Conservation (phyloP, 2,113 vertebrate genomes). For the Onychorhynchus coronatus region DNA sequence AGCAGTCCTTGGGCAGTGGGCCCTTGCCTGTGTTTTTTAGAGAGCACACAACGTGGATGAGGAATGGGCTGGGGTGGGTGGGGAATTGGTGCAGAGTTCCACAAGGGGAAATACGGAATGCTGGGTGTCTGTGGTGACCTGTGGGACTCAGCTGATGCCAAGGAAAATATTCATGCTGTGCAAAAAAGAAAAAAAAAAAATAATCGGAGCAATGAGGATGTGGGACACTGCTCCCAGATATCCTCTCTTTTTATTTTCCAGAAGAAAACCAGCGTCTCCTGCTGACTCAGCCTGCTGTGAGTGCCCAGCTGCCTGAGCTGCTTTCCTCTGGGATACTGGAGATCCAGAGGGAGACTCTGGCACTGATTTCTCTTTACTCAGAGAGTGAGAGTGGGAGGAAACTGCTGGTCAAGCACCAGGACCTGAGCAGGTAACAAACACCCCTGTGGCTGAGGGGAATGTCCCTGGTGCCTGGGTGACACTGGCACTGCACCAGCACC, state of each 20-base stretch:
- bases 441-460: not conserved
- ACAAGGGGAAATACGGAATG: not conserved
- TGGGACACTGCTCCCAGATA: rapidly evolving
- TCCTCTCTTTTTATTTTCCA: constrained; percentile 48
- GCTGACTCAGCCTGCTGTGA: constrained; percentile 56
- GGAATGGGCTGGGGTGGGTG: not conserved
- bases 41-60: not conserved
- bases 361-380: constrained; percentile 72
- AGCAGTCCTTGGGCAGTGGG: not conserved
- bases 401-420: constrained; percentile 72
- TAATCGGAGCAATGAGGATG: not conserved
- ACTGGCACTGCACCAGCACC: not conserved
- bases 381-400: constrained; percentile 65
- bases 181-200: too few relatives aligned
- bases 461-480: not conserved
- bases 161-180: not conserved
- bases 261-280: constrained; percentile 86
- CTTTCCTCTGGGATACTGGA: constrained; percentile 50
- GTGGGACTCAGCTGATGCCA: not conserved
- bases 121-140: not conserved
- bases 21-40: not conserved
- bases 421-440: constrained; percentile 73
- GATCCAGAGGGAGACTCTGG: constrained; percentile 75
- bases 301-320: constrained; percentile 70
- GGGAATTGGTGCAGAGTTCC: not conserved